A percentile compares a stretch with the other conserved stretches of the same genome.
Evolutionary conservation across 2,888 invertebrate species (phyloP).

Genomic region (Chalcosyrphus nemorum): DNA sequence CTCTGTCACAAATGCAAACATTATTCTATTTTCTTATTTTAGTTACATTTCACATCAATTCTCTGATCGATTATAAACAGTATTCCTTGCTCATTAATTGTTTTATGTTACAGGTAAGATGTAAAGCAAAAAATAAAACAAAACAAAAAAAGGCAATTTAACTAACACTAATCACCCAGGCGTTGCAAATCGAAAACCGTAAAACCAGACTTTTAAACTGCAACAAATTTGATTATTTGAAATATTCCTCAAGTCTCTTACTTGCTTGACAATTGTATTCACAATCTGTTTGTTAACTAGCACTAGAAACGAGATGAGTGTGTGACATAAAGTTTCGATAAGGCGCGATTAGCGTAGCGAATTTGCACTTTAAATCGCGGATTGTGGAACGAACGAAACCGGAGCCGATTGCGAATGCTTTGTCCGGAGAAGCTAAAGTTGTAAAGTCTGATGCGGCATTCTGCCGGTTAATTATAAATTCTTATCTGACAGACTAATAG

Average conservation of each 20-base stretch:
- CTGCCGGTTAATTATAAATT: constrained; percentile 45
- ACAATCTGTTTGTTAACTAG: background rate
- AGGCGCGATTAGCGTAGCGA: constrained; percentile 68
- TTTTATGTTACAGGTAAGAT: background rate
- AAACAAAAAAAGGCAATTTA: constrained; percentile 27
- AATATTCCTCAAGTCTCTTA: constrained; percentile 17
- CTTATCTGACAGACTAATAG: constrained; percentile 37
- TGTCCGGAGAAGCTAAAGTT: constrained; percentile 23
- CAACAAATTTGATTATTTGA: constrained; percentile 60
- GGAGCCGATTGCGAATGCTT: constrained; percentile 34
- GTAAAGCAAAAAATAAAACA: background rate
- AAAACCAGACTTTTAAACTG: constrained; percentile 49
- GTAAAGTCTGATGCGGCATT: constrained; percentile 37
- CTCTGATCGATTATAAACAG: constrained; percentile 28
- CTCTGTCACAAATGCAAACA: constrained; percentile 52
- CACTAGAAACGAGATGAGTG: background rate
- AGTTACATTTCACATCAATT: constrained; percentile 35
- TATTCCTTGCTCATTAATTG: constrained; percentile 22
- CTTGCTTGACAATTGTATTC: background rate
- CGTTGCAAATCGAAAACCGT: constrained; percentile 58
- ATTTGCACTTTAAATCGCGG: constrained; percentile 68
- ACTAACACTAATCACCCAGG: constrained; percentile 61
- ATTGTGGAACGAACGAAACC: constrained; percentile 61
- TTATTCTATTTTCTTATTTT: too few species aligned
- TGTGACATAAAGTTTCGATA: constrained; percentile 52